Evolutionary conservation across 2,113 vertebrate genomes (phyloP).

Genomic region (Pagrus major): DNA sequence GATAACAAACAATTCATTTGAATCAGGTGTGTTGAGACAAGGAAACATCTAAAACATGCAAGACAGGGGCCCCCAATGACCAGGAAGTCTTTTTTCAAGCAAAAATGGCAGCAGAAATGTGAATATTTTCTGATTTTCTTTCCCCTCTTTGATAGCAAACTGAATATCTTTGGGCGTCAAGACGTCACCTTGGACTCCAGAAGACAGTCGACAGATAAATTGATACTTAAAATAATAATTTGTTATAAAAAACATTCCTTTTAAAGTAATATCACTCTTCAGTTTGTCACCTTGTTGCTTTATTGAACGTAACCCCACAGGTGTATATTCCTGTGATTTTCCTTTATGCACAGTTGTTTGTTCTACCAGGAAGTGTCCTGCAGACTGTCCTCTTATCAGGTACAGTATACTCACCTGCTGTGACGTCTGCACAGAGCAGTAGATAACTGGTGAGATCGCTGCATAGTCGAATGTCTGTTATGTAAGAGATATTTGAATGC

Average conservation of each 20-base stretch:
- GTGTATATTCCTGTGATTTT: constrained; percentile 60
- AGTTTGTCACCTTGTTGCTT: background rate
- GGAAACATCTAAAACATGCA: too few relatives aligned
- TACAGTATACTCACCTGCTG: constrained; percentile 20
- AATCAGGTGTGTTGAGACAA: too few relatives aligned
- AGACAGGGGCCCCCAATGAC: too few relatives aligned
- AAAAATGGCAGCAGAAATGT: background rate
- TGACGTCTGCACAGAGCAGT: background rate
- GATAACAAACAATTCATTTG: too few relatives aligned
- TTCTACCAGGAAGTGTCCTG: constrained; percentile 39
- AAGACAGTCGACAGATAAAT: background rate
- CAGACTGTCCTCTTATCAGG: constrained; percentile 42
- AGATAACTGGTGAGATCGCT: constrained; percentile 8
- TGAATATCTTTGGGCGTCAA: background rate
- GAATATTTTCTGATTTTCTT: background rate
- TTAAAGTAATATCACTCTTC: background rate
- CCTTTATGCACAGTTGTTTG: constrained; percentile 27
- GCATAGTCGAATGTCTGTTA: background rate
- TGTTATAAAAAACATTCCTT: background rate
- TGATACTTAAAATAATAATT: background rate
- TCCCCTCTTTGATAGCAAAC: background rate
- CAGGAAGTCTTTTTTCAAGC: too few relatives aligned
- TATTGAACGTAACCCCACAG: constrained; percentile 3
- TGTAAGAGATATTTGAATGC: constrained; percentile 5
- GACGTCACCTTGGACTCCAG: background rate